Percentiles rank a stretch among this genome's conserved stretches.
These are phyloP conservation scores for Epizoanthus fatuus DNA, from an alignment of 92 coral and sea anemone genomes.

Conservation along the genomic window DNA sequence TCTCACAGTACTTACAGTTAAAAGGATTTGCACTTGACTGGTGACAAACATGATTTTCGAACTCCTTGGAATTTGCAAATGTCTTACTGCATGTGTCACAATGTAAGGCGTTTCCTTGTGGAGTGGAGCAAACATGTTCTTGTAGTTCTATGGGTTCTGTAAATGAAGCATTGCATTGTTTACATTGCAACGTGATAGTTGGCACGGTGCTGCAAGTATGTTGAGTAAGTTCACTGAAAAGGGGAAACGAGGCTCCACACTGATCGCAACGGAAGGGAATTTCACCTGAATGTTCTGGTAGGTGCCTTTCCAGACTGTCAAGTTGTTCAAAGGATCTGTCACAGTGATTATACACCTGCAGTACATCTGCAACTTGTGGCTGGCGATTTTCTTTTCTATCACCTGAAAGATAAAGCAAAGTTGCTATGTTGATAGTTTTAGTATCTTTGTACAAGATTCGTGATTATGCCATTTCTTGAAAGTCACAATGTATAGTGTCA, in stretches of 20 bases:
- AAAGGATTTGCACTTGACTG: constrained; percentile 1
- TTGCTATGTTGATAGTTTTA: no score
- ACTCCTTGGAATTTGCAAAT: background rate
- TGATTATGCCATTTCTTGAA: no score
- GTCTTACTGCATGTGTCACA: constrained; percentile 10
- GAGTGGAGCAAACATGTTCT: constrained; percentile 4
- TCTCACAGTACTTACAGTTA: background rate
- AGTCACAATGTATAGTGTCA: no score
- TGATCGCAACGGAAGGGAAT: background rate
- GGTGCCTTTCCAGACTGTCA: no score
- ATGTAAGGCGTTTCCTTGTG: background rate
- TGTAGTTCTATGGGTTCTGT: constrained; percentile 19
- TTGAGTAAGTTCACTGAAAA: background rate
- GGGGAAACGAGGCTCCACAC: background rate
- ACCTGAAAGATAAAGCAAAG: no score
- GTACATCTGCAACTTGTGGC: no score
- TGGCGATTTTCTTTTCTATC: no score
- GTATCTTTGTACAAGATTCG: no score
- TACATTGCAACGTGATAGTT: background rate
- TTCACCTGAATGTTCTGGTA: background rate
- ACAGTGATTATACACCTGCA: no score
- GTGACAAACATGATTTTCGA: constrained; percentile 12
- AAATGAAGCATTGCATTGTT: background rate
- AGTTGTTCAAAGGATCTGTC: no score
- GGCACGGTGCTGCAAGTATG: background rate